Conservation (phyloP, 1,140 invertebrate species). For the Tachypleus tridentatus region DNA sequence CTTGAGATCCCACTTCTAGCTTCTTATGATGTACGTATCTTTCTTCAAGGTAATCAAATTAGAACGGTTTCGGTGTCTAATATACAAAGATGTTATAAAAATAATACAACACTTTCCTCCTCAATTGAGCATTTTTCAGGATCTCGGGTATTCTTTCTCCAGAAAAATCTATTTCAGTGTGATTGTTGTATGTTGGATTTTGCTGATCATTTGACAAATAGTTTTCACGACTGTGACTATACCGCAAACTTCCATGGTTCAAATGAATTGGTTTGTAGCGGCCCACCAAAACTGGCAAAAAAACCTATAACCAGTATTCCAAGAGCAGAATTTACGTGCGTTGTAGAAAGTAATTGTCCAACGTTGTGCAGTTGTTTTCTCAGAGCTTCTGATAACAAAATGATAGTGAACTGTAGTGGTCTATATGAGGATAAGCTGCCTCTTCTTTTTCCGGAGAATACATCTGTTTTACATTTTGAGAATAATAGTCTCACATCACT, state of each 20-base stretch:
- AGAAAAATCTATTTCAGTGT: constrained; percentile 51
- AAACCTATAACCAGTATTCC: constrained; percentile 22
- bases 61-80: constrained; percentile 12
- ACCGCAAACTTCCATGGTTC: constrained; percentile 11
- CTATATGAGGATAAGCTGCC: constrained; percentile 15
- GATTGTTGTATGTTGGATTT: constrained; percentile 40
- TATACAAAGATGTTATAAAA: background rate
- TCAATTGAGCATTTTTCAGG: constrained; percentile 5
- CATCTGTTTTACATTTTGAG: constrained; percentile 39
- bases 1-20: constrained; percentile 20
- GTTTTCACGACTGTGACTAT: background rate
- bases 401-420: constrained; percentile 42
- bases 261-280: constrained; percentile 34
- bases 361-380: constrained; percentile 37
- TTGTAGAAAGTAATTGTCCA: constrained; percentile 27
- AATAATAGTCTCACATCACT: constrained; percentile 37
- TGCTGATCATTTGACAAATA: constrained; percentile 7
- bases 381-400: constrained; percentile 33
- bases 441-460: constrained; percentile 15
- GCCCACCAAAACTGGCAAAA: constrained; percentile 12
- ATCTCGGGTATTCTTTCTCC: constrained; percentile 27
- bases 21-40: constrained; percentile 12
- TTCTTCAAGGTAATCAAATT: constrained; percentile 20
- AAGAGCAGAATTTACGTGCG: constrained; percentile 20
- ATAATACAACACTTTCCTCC: background rate